Evolutionary conservation across 1,140 invertebrate species (phyloP).

Genomic region (Antheraea pernyi): DNA sequence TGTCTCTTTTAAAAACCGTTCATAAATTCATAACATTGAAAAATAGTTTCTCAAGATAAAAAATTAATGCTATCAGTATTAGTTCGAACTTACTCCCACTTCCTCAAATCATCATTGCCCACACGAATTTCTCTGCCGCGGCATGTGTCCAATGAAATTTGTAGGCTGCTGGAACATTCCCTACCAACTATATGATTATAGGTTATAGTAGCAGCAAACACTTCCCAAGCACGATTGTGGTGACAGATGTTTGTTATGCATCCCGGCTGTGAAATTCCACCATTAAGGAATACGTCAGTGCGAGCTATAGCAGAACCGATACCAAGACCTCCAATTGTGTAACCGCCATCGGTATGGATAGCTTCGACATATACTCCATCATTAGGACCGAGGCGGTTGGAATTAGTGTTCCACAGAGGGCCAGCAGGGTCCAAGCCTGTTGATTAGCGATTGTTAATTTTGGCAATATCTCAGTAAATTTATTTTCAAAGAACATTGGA

Average conservation of each 20-base stretch:
- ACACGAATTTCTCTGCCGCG: constrained; percentile 17
- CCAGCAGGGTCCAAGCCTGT: constrained; percentile 9
- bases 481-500: no score
- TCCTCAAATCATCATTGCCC: constrained; percentile 1
- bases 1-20: no score
- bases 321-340: constrained; percentile 65
- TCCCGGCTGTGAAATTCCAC: constrained; percentile 79
- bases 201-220: constrained; percentile 74
- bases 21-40: no score
- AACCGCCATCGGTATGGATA: constrained; percentile 82
- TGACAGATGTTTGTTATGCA: constrained; percentile 79
- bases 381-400: constrained; percentile 24
- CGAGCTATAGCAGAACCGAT: constrained; percentile 75
- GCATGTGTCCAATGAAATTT: constrained; percentile 30
- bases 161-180: constrained; percentile 25
- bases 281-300: constrained; percentile 90
- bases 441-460: background rate
- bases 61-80: background rate
- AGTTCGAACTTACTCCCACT: constrained; percentile 19
- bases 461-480: no score
- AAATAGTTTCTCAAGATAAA: no score
- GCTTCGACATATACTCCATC: constrained; percentile 83
- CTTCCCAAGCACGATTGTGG: constrained; percentile 80
- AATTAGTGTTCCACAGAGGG: constrained; percentile 32
- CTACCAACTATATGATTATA: constrained; percentile 39